Conservation (phyloP, 2,113 vertebrate genomes). For the Trachemys scripta region DNA sequence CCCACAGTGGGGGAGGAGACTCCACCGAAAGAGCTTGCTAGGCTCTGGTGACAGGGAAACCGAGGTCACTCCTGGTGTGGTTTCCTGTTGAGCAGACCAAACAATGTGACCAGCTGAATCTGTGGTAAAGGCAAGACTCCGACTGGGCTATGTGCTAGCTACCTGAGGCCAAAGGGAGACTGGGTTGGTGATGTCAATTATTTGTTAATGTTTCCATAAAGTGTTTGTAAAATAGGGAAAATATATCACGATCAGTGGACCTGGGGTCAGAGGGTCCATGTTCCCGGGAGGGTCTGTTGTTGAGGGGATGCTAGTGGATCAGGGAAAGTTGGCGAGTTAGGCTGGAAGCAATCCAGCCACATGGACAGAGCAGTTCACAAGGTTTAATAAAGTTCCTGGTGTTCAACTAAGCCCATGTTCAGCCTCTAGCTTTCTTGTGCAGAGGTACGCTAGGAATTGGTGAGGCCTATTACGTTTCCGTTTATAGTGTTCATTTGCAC, state of each 20-base stretch:
- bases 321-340: neutral
- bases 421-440: too few species aligned
- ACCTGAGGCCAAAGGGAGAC: neutral
- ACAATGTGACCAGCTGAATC: neutral
- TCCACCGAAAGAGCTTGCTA: neutral
- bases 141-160: neutral
- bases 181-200: neutral
- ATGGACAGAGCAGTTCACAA: neutral
- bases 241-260: neutral
- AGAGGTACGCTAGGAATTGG: neutral
- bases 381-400: neutral
- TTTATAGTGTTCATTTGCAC: neutral
- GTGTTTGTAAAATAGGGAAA: neutral
- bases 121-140: neutral
- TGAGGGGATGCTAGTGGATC: neutral
- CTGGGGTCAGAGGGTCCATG: neutral
- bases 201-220: neutral
- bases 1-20: neutral
- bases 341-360: neutral
- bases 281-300: neutral
- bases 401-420: too few species aligned
- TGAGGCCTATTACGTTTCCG: neutral
- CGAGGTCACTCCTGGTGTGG: neutral
- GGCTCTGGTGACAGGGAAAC: neutral
- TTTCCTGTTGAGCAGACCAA: neutral